phyloP scores from a whole-genome alignment of 1,140 invertebrate species.

The Halyomorpha halys region DNA sequence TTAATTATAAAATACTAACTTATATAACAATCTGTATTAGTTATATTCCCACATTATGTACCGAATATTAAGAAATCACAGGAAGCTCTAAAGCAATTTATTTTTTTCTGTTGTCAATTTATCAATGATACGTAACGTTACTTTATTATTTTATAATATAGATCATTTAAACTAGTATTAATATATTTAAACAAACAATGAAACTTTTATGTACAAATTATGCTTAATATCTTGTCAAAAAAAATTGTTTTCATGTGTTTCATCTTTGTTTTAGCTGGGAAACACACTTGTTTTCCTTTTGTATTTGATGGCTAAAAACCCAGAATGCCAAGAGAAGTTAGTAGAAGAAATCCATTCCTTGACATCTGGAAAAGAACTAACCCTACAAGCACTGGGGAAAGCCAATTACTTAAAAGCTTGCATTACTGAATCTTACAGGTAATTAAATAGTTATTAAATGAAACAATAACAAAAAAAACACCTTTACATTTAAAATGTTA shows the following conservation, averaged over 20 bases:
- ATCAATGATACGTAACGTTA: too few relatives aligned
- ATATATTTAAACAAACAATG: neutral
- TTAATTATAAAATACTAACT: too few relatives aligned
- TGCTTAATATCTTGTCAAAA: neutral
- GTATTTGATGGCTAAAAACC: constrained; percentile 59
- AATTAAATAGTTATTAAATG: constrained; percentile 11
- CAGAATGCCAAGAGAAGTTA: constrained; percentile 57
- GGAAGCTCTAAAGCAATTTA: too few relatives aligned
- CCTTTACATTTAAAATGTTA: too few relatives aligned
- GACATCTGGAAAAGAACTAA: constrained; percentile 45
- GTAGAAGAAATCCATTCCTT: constrained; percentile 58
- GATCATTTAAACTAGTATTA: neutral
- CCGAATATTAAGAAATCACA: too few relatives aligned
- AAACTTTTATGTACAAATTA: neutral
- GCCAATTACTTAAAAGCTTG: constrained; percentile 73
- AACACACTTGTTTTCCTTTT: constrained; percentile 71
- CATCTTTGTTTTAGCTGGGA: constrained; percentile 49
- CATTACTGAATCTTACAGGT: constrained; percentile 70
- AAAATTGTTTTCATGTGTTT: constrained; percentile 21
- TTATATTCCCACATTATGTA: too few relatives aligned
- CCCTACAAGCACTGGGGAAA: constrained; percentile 48
- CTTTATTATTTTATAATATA: neutral
- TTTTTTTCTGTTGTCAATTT: too few relatives aligned
- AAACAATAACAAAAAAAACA: too few relatives aligned
- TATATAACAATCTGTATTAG: too few relatives aligned